A percentile compares a stretch with the other conserved stretches of the same genome.
phyloP scores from a whole-genome alignment of 2,113 vertebrate species.

The Charina bottae region DNA sequence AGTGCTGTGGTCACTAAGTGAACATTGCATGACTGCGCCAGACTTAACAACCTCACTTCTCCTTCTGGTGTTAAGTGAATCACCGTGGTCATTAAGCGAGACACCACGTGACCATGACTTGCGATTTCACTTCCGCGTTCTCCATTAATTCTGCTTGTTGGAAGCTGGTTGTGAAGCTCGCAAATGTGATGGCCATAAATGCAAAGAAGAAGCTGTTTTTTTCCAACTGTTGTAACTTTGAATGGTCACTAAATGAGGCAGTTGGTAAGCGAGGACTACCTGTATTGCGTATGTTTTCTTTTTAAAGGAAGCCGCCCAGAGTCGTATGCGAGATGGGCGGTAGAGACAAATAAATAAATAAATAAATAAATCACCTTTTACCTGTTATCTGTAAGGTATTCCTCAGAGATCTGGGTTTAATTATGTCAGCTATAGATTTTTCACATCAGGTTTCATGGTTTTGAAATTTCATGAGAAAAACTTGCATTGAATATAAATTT shows the following conservation, averaged over 20 bases:
- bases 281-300: not conserved
- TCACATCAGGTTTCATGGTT: not conserved
- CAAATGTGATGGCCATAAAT: not conserved
- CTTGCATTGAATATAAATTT: not conserved
- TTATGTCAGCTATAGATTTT: not conserved
- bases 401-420: not conserved
- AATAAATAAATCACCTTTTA: not conserved
- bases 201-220: not conserved
- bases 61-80: not conserved
- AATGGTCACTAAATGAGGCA: not conserved
- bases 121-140: not conserved
- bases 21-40: not conserved
- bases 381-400: not conserved
- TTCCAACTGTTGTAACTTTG: not conserved
- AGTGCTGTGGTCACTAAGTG: not conserved
- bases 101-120: not conserved
- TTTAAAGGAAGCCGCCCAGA: no score
- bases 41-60: not conserved
- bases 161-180: not conserved
- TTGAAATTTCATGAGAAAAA: not conserved
- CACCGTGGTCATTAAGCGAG: not conserved
- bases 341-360: no score
- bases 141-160: not conserved
- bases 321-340: no score
- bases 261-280: not conserved